Percentiles rank a stretch among this genome's conserved stretches.
Evolutionary conservation across 2,797 vertebrate species (phyloP).

Genomic region (Sebastes steindachneri): DNA sequence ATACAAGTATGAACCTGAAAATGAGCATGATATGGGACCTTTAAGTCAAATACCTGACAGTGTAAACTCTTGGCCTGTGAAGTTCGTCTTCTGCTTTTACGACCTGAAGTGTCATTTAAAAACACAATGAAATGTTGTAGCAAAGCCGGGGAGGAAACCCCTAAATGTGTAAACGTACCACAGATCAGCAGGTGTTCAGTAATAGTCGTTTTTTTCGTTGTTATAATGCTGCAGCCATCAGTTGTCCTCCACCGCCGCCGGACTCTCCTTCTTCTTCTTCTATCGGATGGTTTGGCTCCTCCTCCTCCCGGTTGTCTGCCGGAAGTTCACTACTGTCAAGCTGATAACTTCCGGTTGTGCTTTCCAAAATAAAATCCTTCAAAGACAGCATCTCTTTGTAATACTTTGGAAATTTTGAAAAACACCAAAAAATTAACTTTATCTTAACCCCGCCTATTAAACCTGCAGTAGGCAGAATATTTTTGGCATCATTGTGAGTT

Average conservation of each 20-base stretch:
- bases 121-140: background rate
- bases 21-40: too few species aligned
- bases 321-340: slow-evolving; percentile 5
- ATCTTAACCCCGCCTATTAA: too few species aligned
- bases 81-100: background rate
- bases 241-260: background rate
- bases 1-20: too few species aligned
- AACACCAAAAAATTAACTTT: background rate
- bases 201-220: background rate
- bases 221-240: background rate
- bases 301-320: slow-evolving; percentile 5
- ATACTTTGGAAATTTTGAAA: background rate
- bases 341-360: background rate
- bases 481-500: too few species aligned
- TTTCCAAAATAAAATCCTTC: slow-evolving; percentile 41
- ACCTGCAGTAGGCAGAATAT: too few species aligned
- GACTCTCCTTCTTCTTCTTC: background rate
- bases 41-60: background rate
- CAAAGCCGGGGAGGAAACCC: background rate
- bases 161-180: slow-evolving; percentile 38
- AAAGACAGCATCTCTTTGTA: background rate
- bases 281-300: background rate
- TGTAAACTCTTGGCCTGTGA: background rate
- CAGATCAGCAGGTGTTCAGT: background rate
- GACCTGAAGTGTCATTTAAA: fast-evolving